Evolutionary conservation across 2,797 vertebrate species (phyloP).

Genomic region (Microctenopoma lineatum): DNA sequence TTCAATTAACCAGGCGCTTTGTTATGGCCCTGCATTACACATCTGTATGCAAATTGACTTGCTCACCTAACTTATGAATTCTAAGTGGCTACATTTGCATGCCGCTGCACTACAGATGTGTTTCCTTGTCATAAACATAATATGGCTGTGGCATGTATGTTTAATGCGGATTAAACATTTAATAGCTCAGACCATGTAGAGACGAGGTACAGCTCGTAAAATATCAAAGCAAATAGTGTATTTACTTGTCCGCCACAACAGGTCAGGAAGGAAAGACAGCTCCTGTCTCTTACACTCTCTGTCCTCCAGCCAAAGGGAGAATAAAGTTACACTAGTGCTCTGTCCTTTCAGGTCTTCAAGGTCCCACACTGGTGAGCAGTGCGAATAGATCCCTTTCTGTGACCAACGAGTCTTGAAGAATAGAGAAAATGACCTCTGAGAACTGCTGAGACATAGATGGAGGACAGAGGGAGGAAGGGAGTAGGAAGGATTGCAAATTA

Average conservation of each 20-base stretch:
- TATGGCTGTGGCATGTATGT: constrained; percentile 39
- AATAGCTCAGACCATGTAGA: constrained; percentile 27
- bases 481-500: constrained; percentile 31
- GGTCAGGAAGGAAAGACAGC: not conserved
- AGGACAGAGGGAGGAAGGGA: constrained; percentile 27
- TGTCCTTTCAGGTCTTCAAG: constrained; percentile 60
- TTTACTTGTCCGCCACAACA: constrained; percentile 1
- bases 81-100: constrained; percentile 53
- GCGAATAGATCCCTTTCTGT: constrained; percentile 50
- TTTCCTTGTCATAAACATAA: constrained; percentile 27
- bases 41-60: constrained; percentile 58
- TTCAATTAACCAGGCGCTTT: constrained; percentile 66
- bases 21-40: constrained; percentile 42
- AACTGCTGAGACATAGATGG: constrained; percentile 48
- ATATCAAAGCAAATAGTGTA: constrained; percentile 21
- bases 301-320: constrained; percentile 31
- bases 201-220: not conserved
- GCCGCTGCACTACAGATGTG: constrained; percentile 38
- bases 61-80: constrained; percentile 46
- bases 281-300: not conserved
- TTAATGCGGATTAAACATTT: constrained; percentile 59
- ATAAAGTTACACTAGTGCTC: constrained; percentile 34
- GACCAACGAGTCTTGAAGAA: constrained; percentile 67
- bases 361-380: constrained; percentile 59
- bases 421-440: constrained; percentile 60